Conservation (phyloP, 2,888 invertebrate species). For the Microctonus brassicae region DNA sequence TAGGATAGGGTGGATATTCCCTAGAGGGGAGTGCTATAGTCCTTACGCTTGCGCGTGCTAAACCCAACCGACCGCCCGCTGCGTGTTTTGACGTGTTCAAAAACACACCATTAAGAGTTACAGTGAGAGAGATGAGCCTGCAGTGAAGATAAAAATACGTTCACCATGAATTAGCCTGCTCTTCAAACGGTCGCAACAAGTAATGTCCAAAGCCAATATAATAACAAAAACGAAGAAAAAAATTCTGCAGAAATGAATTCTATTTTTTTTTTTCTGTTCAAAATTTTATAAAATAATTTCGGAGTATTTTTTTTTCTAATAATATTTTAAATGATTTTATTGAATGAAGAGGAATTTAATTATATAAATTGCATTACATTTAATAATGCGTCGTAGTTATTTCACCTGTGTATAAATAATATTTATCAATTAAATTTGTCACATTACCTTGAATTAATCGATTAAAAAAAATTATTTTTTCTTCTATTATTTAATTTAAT, state of each 20-base stretch:
- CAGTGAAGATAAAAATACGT: neutral
- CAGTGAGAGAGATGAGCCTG: no score
- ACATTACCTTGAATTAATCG: no score
- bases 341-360: no score
- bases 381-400: no score
- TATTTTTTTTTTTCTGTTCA: neutral
- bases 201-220: neutral
- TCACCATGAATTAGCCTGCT: neutral
- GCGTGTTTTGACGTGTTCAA: slow-evolving; percentile 54
- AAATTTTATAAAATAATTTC: no score
- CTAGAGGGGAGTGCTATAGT: slow-evolving; percentile 27
- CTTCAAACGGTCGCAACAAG: neutral
- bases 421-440: no score
- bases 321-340: no score
- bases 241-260: neutral
- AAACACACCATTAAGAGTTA: neutral
- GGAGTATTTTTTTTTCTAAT: no score
- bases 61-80: slow-evolving; percentile 45
- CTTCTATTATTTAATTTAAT: no score
- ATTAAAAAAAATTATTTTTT: no score
- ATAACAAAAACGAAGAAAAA: neutral
- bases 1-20: slow-evolving; percentile 7
- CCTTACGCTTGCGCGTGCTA: neutral
- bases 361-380: no score
- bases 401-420: no score